Conservation (phyloP, 2,888 invertebrate species). For the Mythimna lalbum region DNA sequence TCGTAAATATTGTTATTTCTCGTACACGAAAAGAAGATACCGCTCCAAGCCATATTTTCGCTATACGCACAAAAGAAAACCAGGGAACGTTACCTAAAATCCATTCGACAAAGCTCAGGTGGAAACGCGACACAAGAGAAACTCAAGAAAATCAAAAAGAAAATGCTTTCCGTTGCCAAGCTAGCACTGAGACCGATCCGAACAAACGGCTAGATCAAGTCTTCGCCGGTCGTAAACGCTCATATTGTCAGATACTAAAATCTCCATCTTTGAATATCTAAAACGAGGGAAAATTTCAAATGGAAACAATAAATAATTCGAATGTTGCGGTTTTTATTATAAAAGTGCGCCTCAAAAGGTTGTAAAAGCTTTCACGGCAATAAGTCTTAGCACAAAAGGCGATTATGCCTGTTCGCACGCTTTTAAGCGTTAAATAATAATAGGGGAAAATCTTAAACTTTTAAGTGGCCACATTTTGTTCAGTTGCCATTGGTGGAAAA, state of each 20-base stretch:
- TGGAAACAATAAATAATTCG: constrained; percentile 85
- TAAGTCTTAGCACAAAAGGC: constrained; percentile 84
- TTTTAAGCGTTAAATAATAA: constrained; percentile 78
- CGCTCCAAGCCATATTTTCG: constrained; percentile 22
- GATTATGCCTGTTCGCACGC: constrained; percentile 81
- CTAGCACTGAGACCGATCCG: constrained; percentile 52
- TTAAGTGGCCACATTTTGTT: constrained; percentile 60
- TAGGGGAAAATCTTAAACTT: constrained; percentile 60
- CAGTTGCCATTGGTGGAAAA: constrained; percentile 31
- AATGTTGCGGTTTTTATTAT: constrained; percentile 79
- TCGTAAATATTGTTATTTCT: constrained; percentile 34
- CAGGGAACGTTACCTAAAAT: constrained; percentile 45
- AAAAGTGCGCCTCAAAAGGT: constrained; percentile 80
- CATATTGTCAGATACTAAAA: constrained; percentile 61
- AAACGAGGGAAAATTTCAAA: constrained; percentile 78
- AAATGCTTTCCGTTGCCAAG: constrained; percentile 45
- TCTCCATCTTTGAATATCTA: constrained; percentile 67
- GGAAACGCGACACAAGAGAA: constrained; percentile 35
- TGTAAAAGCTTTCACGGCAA: constrained; percentile 83
- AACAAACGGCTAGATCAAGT: constrained; percentile 67
- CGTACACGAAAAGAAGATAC: constrained; percentile 31
- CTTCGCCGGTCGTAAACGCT: constrained; percentile 58
- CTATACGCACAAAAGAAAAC: constrained; percentile 44
- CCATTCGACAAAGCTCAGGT: constrained; percentile 49
- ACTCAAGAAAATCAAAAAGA: constrained; percentile 54